phyloP scores from a whole-genome alignment of 2,888 invertebrate genomes.

The Yponomeuta cagnagella region DNA sequence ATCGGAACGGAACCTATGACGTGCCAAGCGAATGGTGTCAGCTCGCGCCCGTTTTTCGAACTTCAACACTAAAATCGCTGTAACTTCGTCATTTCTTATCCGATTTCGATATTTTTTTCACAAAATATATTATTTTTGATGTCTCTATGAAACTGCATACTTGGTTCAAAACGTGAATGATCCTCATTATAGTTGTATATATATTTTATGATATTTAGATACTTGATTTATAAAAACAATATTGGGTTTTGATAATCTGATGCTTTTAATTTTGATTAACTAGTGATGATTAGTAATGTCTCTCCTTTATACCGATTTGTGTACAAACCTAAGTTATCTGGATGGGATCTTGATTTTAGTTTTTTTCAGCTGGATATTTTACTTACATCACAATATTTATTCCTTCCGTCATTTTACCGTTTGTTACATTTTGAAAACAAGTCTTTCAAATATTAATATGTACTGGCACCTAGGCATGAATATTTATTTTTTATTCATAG shows the following conservation, averaged over 20 bases:
- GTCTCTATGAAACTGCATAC: no score
- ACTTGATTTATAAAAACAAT: background rate
- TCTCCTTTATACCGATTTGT: background rate
- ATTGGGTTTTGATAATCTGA: conserved; percentile 3
- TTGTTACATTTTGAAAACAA: no score
- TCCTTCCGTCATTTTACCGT: no score
- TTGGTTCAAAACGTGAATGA: no score
- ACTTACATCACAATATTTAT: background rate
- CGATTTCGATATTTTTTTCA: no score
- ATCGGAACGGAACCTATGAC: no score
- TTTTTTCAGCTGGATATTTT: background rate
- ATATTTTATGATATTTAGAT: background rate
- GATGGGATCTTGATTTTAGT: background rate
- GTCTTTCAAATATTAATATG: background rate
- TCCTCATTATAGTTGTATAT: background rate
- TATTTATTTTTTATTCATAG: background rate
- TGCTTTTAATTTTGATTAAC: background rate
- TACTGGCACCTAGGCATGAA: background rate
- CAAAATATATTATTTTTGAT: no score
- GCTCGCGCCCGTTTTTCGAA: no score
- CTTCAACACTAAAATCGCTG: no score
- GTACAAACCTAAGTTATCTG: background rate
- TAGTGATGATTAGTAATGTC: background rate
- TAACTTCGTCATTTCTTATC: no score
- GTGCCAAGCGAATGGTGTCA: no score